Conservation (phyloP, 2,888 invertebrate genomes). For the Clepsis dumicolana region DNA sequence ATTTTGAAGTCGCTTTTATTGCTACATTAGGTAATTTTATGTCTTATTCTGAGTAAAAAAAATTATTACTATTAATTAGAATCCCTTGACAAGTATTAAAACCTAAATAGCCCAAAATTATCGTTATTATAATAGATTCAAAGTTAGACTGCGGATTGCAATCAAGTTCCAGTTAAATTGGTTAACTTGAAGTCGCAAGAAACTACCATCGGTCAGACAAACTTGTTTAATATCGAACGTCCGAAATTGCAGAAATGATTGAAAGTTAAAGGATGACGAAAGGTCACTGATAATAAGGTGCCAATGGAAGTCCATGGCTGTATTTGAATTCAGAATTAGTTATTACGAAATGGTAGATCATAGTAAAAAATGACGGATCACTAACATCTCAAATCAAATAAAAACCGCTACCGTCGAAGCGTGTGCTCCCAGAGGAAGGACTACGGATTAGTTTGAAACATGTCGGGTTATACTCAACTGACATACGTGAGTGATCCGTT, state of each 20-base stretch:
- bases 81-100: too few relatives aligned
- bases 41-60: too few relatives aligned
- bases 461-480: too few relatives aligned
- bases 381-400: too few relatives aligned
- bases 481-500: too few relatives aligned
- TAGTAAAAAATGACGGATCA: too few relatives aligned
- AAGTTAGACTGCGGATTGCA: constrained; percentile 19
- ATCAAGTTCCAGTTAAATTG: constrained; percentile 34
- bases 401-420: too few relatives aligned
- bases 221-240: constrained; percentile 24
- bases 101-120: not conserved
- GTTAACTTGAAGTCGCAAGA: constrained; percentile 29
- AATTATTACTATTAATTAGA: too few relatives aligned
- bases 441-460: too few relatives aligned
- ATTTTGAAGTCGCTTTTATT: too few relatives aligned
- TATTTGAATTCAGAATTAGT: constrained; percentile 24
- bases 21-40: too few relatives aligned
- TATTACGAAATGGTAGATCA: constrained; percentile 17
- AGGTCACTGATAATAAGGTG: constrained; percentile 17
- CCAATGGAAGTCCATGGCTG: constrained; percentile 11
- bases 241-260: constrained; percentile 17
- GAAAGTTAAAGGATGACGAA: not conserved
- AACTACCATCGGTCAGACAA: constrained; percentile 19
- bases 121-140: constrained; percentile 2
- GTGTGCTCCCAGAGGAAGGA: too few relatives aligned